A percentile compares a stretch with the other conserved stretches of the same genome.
These are phyloP conservation scores for Iselma pallidipennis DNA, from an alignment of 2,888 invertebrate genomes.

Conservation along the genomic window DNA sequence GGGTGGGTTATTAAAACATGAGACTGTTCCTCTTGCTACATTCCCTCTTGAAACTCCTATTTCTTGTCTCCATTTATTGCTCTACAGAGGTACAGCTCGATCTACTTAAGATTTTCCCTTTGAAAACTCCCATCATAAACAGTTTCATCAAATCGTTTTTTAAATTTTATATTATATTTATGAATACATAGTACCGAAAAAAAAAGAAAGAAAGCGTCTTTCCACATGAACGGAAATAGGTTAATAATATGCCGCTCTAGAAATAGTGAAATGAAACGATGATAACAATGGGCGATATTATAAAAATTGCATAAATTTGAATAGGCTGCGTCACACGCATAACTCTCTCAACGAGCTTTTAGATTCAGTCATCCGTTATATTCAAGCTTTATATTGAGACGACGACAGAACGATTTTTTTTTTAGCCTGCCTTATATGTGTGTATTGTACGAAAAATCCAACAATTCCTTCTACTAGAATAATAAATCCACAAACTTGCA, in stretches of 20 bases:
- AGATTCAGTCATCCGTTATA: background rate
- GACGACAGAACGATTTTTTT: background rate
- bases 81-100: conserved; percentile 31
- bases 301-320: background rate
- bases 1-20: conserved; percentile 41
- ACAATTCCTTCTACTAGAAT: background rate
- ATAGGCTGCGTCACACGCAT: background rate
- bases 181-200: background rate
- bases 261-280: background rate
- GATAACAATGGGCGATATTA: conserved; percentile 1
- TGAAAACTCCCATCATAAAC: conserved; percentile 6
- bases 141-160: background rate
- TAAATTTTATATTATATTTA: no score
- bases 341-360: background rate
- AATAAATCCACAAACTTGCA: conserved; percentile 17
- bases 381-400: background rate
- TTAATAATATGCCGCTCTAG: background rate
- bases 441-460: background rate
- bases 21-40: conserved; percentile 26
- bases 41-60: conserved; percentile 19
- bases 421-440: background rate
- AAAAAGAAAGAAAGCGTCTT: background rate
- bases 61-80: conserved; percentile 38
- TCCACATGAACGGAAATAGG: background rate
- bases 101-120: conserved; percentile 22